Percentiles rank a stretch among this genome's conserved stretches.
These are phyloP conservation scores for Drosophila histrio DNA, from an alignment of 2,888 invertebrate species.

Conservation along the genomic window DNA sequence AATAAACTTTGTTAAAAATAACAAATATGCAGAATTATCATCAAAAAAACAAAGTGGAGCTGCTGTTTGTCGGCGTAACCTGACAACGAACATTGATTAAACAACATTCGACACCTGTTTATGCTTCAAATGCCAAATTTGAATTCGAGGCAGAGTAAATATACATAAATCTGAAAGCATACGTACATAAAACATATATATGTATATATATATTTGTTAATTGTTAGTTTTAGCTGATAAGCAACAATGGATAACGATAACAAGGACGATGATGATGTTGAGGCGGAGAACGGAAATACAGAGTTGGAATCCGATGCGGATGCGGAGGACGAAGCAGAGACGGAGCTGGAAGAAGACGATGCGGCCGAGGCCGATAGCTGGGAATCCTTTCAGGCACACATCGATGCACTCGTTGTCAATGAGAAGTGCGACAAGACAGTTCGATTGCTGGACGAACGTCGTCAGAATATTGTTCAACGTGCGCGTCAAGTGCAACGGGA, in stretches of 20 bases:
- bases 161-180: not conserved
- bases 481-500: conserved; percentile 46
- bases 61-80: not conserved
- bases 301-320: conserved; percentile 4
- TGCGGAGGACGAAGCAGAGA: conserved; percentile 24
- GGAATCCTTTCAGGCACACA: conserved; percentile 55
- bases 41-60: not conserved
- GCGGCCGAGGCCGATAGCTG: conserved; percentile 47
- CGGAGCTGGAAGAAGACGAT: conserved; percentile 23
- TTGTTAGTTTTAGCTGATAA: not conserved
- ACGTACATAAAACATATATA: not conserved
- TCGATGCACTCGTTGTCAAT: conserved; percentile 49
- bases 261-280: conserved; percentile 61
- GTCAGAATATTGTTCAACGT: conserved; percentile 37
- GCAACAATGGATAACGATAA: conserved; percentile 43
- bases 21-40: not conserved
- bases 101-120: not conserved
- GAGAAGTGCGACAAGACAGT: conserved; percentile 50
- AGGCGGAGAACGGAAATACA: conserved; percentile 21
- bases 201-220: conserved; percentile 1
- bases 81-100: conserved; percentile 16
- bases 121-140: not conserved
- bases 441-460: conserved; percentile 50
- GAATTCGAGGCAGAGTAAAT: conserved; percentile 1
- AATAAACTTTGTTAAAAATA: not conserved